Evolutionary conservation across 2,888 invertebrate genomes (phyloP).

Genomic region (Tortrix viridana): DNA sequence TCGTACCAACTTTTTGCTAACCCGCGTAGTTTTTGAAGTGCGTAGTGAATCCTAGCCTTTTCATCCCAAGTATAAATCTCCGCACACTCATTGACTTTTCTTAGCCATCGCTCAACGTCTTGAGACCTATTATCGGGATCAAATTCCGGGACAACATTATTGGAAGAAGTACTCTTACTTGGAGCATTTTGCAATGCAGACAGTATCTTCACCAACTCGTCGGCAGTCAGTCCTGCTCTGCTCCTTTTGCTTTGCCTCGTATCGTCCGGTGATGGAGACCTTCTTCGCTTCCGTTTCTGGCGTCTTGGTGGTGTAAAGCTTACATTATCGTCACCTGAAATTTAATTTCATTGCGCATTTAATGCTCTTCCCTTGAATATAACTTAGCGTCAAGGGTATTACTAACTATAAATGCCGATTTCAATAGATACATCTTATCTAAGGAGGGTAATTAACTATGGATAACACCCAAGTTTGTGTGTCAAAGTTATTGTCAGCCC

Average conservation of each 20-base stretch:
- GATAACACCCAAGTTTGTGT: too few species aligned
- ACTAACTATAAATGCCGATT: background rate
- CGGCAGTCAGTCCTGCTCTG: background rate
- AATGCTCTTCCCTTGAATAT: background rate
- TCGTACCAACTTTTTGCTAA: slow-evolving; percentile 43
- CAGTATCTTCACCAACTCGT: background rate
- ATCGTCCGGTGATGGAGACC: background rate
- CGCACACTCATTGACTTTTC: slow-evolving; percentile 42
- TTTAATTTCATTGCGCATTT: slow-evolving; percentile 1
- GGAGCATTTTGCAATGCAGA: slow-evolving; percentile 4
- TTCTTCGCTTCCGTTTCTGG: background rate
- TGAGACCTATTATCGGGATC: background rate
- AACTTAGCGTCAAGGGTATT: background rate
- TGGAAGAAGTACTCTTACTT: slow-evolving; percentile 8
- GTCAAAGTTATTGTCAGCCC: too few species aligned
- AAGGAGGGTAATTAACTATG: background rate
- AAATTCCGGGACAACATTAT: slow-evolving; percentile 9
- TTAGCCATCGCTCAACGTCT: slow-evolving; percentile 36
- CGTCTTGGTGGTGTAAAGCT: background rate
- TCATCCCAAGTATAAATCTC: slow-evolving; percentile 40
- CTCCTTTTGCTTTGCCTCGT: background rate
- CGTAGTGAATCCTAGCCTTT: slow-evolving; percentile 23
- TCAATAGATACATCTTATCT: background rate
- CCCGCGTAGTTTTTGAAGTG: slow-evolving; percentile 39
- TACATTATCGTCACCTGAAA: slow-evolving; percentile 6